phyloP scores from a whole-genome alignment of 2,888 invertebrate species.

The Ophion slaviceki region DNA sequence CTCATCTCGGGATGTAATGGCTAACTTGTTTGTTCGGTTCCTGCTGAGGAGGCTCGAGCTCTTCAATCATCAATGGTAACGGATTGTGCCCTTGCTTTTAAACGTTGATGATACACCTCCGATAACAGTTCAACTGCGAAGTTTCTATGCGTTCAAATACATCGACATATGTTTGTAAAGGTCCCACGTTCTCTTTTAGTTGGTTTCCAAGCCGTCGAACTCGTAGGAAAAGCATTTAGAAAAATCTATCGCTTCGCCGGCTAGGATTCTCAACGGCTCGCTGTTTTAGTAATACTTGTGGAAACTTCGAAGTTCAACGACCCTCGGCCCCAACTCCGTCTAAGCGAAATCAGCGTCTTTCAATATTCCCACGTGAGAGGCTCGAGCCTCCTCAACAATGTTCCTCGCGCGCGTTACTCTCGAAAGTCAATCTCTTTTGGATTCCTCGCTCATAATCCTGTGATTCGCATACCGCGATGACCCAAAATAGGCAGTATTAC shows the following conservation, averaged over 20 bases:
- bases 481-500: too few relatives aligned
- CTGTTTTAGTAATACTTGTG: background rate
- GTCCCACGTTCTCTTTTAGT: too few relatives aligned
- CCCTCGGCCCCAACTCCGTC: background rate
- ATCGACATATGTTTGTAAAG: background rate
- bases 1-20: background rate
- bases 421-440: background rate
- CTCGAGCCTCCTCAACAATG: background rate
- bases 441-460: background rate
- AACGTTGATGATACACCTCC: background rate
- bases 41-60: background rate
- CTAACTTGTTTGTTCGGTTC: background rate
- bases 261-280: background rate
- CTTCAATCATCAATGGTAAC: background rate
- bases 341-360: background rate
- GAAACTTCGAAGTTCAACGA: background rate
- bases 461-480: background rate
- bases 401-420: background rate
- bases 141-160: background rate
- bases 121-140: too few relatives aligned
- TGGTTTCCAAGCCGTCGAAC: too few relatives aligned
- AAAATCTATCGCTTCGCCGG: background rate
- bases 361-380: background rate
- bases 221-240: background rate
- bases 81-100: background rate